phyloP scores from a whole-genome alignment of 2,888 invertebrate species.

The Proisotoma minuta region DNA sequence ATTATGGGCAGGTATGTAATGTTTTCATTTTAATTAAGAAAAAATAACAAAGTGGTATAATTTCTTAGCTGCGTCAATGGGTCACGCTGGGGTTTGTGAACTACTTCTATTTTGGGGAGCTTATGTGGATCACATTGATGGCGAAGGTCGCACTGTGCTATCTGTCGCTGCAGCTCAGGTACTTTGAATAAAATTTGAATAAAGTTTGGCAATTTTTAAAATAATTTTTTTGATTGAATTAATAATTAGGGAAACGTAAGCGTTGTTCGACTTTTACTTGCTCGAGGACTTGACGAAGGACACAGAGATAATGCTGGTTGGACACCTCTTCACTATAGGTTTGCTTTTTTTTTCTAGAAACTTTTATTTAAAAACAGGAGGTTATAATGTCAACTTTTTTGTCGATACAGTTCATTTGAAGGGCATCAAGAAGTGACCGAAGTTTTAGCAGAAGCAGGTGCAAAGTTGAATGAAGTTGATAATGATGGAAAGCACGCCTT shows the following conservation, averaged over 20 bases:
- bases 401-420: conserved; percentile 73
- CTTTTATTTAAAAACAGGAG: no score
- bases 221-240: neutral
- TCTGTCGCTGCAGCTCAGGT: conserved; percentile 52
- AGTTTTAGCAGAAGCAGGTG: conserved; percentile 77
- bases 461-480: conserved; percentile 80
- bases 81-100: conserved; percentile 79
- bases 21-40: conserved; percentile 50
- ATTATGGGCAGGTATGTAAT: conserved; percentile 86
- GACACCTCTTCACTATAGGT: conserved; percentile 84
- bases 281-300: conserved; percentile 64
- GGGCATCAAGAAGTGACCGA: conserved; percentile 79
- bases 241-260: conserved; percentile 70
- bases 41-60: neutral
- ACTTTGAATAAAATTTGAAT: neutral
- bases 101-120: conserved; percentile 91
- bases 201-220: neutral
- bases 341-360: no score
- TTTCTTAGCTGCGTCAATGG: conserved; percentile 88
- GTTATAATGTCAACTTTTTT: neutral
- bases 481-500: conserved; percentile 85
- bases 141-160: conserved; percentile 79
- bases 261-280: conserved; percentile 81
- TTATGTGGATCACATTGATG: conserved; percentile 89
- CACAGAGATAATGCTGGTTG: conserved; percentile 63